These are phyloP conservation scores for Acanthurus lineatus DNA, from an alignment of 2,797 vertebrate genomes.

Conservation along the genomic window DNA sequence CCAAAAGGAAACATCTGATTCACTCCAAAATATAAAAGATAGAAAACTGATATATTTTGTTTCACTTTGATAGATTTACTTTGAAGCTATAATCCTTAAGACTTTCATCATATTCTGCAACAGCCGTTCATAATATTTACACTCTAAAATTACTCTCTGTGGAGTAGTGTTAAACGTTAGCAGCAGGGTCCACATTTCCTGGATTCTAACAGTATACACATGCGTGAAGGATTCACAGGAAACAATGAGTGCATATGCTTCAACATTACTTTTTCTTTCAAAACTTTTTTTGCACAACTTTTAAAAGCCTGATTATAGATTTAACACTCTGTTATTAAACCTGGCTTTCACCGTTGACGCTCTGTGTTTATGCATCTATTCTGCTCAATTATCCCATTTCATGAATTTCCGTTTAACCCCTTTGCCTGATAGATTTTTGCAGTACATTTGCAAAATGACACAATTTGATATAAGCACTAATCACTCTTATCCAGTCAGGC, in stretches of 20 bases:
- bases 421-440: slow-evolving; percentile 42
- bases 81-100: no score
- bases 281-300: slow-evolving; percentile 3
- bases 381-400: slow-evolving; percentile 50
- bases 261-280: no score
- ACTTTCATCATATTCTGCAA: no score
- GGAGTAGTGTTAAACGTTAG: no score
- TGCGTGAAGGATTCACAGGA: no score
- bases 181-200: no score
- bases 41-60: background rate
- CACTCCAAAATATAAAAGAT: background rate
- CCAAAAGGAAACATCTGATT: no score
- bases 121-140: no score
- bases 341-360: background rate
- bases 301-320: slow-evolving; percentile 16
- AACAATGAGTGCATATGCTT: no score
- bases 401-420: slow-evolving; percentile 54
- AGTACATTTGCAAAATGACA: slow-evolving; percentile 47
- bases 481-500: slow-evolving; percentile 59
- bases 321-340: slow-evolving; percentile 7
- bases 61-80: background rate
- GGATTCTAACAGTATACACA: no score
- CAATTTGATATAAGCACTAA: slow-evolving; percentile 53
- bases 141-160: no score
- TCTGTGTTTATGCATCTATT: slow-evolving; percentile 38